Evolutionary conservation across 1,140 invertebrate genomes (phyloP), one percentile per base, ranked within the genome.

Genomic region (Nixonia krombeini): DNA sequence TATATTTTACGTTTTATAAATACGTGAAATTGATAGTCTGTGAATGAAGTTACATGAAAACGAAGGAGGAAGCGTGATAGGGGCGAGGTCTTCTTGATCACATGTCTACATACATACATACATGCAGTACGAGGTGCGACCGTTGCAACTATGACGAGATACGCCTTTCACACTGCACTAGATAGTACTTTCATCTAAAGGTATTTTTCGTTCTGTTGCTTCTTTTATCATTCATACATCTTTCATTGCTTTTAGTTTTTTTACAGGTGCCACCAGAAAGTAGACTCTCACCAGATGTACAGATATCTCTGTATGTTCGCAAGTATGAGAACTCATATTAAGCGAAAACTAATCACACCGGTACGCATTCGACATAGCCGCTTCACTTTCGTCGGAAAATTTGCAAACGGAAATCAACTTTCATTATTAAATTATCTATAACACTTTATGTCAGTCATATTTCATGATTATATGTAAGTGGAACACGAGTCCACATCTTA

Each of bases 131-230:
- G 29, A 35, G 25, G 62, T 70, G 47, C 44, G 66, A 44, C 31
- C n/a, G n/a, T n/a, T n/a, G n/a, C n/a, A n/a, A n/a, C n/a, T 41
- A 66, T n/a, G 31, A 31, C 26, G 21, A 35, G 23, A 35, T 58
- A 57, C 57, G 70, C 70, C 72, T 76, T 78, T 78, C 78, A 76
- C 73, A 53, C 28, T 45, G 49, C 38, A 70, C 68, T 62, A 46
- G 51, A 67, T 63, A 57, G 57, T 70, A 71, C 77, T 80, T 79
- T 80, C 73, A 72, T 80, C 46, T 31, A 21, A 42, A 57, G 41
- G 25, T 21, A 41, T 47, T 66, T 74, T 31, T 29, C 26, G 25
- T 64, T 28, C 56, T 13, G 67, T 69, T 66, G 25, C 18, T 69
- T 29, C 51, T 71, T 74, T 72, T 52, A 72, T 33, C 50, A 66